These are phyloP conservation scores for Aleiodes testaceus DNA, from an alignment of 2,888 invertebrate species.

Conservation along the genomic window DNA sequence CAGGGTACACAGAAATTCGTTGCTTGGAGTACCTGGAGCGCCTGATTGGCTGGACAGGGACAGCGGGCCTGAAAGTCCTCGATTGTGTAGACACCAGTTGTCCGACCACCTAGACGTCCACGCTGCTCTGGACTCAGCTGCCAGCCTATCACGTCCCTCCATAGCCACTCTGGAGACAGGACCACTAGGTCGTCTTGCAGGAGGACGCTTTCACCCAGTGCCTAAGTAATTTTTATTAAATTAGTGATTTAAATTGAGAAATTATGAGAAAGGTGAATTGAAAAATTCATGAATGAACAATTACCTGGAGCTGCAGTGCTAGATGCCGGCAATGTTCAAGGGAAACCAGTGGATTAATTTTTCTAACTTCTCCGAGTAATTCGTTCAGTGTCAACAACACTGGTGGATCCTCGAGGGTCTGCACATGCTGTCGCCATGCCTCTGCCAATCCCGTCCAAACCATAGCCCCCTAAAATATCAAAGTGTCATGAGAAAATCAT, in stretches of 20 bases:
- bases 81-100: slow-evolving; percentile 81
- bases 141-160: slow-evolving; percentile 79
- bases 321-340: slow-evolving; percentile 68
- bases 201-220: slow-evolving; percentile 76
- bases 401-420: slow-evolving; percentile 67
- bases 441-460: slow-evolving; percentile 70
- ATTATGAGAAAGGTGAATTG: no score
- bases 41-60: slow-evolving; percentile 80
- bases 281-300: not conserved
- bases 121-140: slow-evolving; percentile 77
- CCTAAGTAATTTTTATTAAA: slow-evolving; percentile 67
- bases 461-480: slow-evolving; percentile 64
- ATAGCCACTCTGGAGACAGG: slow-evolving; percentile 80
- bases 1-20: slow-evolving; percentile 81
- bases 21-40: slow-evolving; percentile 81
- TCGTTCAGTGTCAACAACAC: slow-evolving; percentile 65
- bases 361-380: slow-evolving; percentile 66
- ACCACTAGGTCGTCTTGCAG: slow-evolving; percentile 78
- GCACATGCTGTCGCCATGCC: slow-evolving; percentile 66
- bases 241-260: no score
- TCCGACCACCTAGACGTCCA: slow-evolving; percentile 73
- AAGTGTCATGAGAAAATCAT: not conserved
- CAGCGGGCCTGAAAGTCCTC: slow-evolving; percentile 84
- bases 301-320: slow-evolving; percentile 68
- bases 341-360: slow-evolving; percentile 69